phyloP scores from a whole-genome alignment of 2,797 vertebrate species.

The Sternarchorhynchus goeldii region DNA sequence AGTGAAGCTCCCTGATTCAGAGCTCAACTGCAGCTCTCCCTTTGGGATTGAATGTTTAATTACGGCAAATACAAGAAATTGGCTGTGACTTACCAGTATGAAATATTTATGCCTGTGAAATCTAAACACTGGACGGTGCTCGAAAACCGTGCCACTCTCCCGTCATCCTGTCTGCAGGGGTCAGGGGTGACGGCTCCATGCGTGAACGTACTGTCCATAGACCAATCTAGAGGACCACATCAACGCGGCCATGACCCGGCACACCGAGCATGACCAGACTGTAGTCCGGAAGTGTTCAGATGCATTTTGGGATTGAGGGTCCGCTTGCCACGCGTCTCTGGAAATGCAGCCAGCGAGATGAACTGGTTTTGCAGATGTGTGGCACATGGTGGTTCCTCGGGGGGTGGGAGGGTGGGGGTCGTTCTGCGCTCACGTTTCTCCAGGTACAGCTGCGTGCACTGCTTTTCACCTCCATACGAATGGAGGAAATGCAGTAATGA shows the following conservation, averaged over 20 bases:
- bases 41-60: slow-evolving; percentile 56
- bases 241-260: slow-evolving; percentile 1
- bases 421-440: slow-evolving; percentile 33
- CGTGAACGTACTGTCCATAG: slow-evolving; percentile 3
- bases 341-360: neutral
- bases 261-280: slow-evolving; percentile 13
- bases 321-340: slow-evolving; percentile 1
- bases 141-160: slow-evolving; percentile 34
- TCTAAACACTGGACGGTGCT: slow-evolving; percentile 38
- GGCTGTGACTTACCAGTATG: slow-evolving; percentile 42
- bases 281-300: neutral
- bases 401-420: neutral
- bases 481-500: slow-evolving; percentile 33
- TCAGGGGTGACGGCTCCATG: slow-evolving; percentile 3
- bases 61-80: slow-evolving; percentile 48
- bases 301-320: slow-evolving; percentile 38
- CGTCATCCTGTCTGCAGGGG: slow-evolving; percentile 31
- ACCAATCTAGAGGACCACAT: slow-evolving; percentile 21
- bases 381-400: neutral
- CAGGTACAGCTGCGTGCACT: slow-evolving; percentile 27
- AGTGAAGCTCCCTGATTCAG: slow-evolving; percentile 41
- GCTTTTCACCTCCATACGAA: slow-evolving; percentile 11
- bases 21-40: slow-evolving; percentile 30
- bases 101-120: slow-evolving; percentile 48
- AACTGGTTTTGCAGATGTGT: slow-evolving; percentile 47